Evolutionary conservation across 2,113 vertebrate species (phyloP), one percentile per base, ranked within the genome.

Genomic region (Periophthalmodon schlosseri): DNA sequence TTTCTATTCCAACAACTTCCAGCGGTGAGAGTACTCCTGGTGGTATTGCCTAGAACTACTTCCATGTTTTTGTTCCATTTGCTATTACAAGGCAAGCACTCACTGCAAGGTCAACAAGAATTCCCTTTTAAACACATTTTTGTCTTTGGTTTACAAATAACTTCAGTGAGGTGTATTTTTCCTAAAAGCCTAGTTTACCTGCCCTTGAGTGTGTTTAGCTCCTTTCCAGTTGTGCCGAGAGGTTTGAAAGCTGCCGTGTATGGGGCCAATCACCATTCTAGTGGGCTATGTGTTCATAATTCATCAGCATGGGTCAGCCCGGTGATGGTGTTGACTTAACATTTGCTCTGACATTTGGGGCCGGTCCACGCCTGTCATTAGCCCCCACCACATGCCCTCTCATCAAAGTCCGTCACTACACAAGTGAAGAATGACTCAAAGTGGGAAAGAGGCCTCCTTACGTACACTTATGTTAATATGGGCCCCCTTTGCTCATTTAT

Each of bases 261-360:
- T 52, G 66, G 63, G 34, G 77, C 52, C 61, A 69, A 87, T 86
- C 75, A 66, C 77, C 63, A 86, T 80, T 89, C 84, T 83, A 85
- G 89, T 87, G 77, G 78, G 79, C 69, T 33, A 71, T 75, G 73
- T 75, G 84, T 90, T 91, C 83, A 89, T 89, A 91, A 91, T 89
- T 89, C 86, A 91, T 91, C 89, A 74, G 69, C 76, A 70, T 14
- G 72, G 86, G 80, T 82, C 86, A 84, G 85, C 61, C 87, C 72
- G 82, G 86, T 87, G 87, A 90, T 89, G 76, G 78, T 89, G 88
- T 91, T 90, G 88, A 93, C 89, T 89, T 93, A 91, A 91, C 90
- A 91, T 92, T 92, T 92, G 86, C 81, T 88, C 85, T 92, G 91
- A 91, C 91, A 91, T 92, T 91, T 91, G 87, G 88, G 85, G 83